phyloP scores from a whole-genome alignment of 2,888 invertebrate genomes.

The Strigamia transsilvanica region DNA sequence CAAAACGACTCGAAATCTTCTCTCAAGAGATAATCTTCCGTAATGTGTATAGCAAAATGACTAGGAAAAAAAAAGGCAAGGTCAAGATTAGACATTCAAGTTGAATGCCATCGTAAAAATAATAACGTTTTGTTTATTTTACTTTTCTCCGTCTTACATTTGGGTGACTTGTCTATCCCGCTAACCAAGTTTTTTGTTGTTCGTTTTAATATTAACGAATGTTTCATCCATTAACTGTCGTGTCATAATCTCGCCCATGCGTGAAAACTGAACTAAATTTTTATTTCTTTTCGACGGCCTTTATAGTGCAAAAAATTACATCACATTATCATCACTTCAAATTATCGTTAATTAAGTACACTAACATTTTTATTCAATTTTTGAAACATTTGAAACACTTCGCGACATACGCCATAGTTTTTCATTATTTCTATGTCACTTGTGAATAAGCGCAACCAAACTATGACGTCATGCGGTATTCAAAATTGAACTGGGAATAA shows the following conservation, averaged over 20 bases:
- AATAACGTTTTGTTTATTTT: not conserved
- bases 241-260: conserved; percentile 27
- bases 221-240: not conserved
- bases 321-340: not conserved
- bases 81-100: conserved; percentile 18
- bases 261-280: not conserved
- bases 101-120: conserved; percentile 28
- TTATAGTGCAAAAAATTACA: not conserved
- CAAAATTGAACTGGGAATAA: not conserved
- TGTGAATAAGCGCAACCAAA: not conserved
- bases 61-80: not conserved
- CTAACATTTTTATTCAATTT: not conserved
- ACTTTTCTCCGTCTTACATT: not conserved
- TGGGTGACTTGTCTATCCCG: not conserved
- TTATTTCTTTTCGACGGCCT: not conserved
- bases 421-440: not conserved
- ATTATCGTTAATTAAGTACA: not conserved
- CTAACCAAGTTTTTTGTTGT: not conserved
- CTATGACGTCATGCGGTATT: not conserved
- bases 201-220: not conserved
- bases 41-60: not conserved
- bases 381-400: not conserved
- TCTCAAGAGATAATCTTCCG: not conserved
- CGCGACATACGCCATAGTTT: not conserved
- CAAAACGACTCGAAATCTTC: conserved; percentile 28